Base-by-base conservation (phyloP, 2,113 vertebrate species). In the Myodes glareolus region DNA sequence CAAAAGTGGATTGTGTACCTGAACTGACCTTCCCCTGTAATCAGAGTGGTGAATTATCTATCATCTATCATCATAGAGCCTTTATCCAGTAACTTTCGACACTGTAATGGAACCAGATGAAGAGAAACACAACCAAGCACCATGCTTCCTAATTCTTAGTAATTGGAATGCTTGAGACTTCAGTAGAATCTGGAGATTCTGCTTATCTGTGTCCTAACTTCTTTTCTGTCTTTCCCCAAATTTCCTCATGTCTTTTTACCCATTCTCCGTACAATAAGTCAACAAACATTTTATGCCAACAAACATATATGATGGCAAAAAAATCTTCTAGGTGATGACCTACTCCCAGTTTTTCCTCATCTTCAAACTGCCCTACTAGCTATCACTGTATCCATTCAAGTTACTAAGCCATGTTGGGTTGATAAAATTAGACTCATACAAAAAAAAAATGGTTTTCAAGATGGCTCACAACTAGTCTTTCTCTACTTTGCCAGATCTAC, bases 401-500 rank as follows among this genome's bases (percentile, higher is more conserved):
- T 90, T 65, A 88, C 8, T 45, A 52, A 81, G 63, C 84, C 1
- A 36, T 23, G 23, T 77, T 67, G 14, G 7, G 7, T 63, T 6
- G 50, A 82, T 45, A 42, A 88, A 96, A 91, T 75, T 45, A 92
- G 82, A 84, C 73, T 78, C 77, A 94, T 25, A 90, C 17, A 76
- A 33, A 27, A 72, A 58, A 58, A 61, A 72, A 77, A 39, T 65
- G 17, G 52, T 85, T 25, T 58, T 87, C 4, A 50, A 21, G 4
- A n/a, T 91, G 31, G 7, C 23, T 72, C n/a, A 70, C 13, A 77
- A 86, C 4, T 61, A 36, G 47, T 86, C 5, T 29, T 52, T 61
- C 36, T 84, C 55, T 78, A 39, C 31, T 89, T 84, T 84, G 93
- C 19, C 45, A 91, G 36, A 80, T n/a, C 52, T 63, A 29, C 5